Percentiles rank a stretch among this genome's conserved stretches.
Conservation (phyloP, 2,113 vertebrate genomes). For the Datnioides undecimradiatus region DNA sequence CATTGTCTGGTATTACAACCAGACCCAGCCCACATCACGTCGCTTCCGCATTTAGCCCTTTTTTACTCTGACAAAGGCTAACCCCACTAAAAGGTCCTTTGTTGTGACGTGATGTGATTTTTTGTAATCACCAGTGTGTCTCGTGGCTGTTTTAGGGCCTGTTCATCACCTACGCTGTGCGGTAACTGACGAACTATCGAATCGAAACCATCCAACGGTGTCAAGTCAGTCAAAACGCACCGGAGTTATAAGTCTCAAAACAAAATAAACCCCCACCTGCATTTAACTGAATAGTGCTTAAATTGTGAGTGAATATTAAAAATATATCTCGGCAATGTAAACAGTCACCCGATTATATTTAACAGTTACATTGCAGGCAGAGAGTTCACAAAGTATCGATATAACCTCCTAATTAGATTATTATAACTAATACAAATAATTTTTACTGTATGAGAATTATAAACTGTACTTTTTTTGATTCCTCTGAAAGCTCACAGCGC, state of each 20-base stretch:
- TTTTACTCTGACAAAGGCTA: too few species aligned
- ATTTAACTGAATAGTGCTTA: neutral
- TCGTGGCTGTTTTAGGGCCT: too few species aligned
- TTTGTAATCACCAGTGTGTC: too few species aligned
- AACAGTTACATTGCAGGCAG: neutral
- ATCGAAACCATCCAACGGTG: neutral
- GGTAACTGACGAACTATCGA: too few species aligned
- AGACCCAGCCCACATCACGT: too few species aligned
- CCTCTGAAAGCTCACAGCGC: neutral
- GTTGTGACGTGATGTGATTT: too few species aligned
- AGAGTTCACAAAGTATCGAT: neutral
- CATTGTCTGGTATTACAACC: neutral
- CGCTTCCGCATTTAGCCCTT: neutral
- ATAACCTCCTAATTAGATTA: neutral
- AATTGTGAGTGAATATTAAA: too few species aligned
- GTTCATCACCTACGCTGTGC: too few species aligned
- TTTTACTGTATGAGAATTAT: too few species aligned
- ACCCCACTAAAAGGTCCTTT: too few species aligned
- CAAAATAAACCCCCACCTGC: neutral
- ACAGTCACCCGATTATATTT: neutral
- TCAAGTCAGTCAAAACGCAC: neutral
- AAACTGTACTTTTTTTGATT: too few species aligned
- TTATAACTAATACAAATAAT: too few species aligned
- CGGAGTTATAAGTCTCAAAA: neutral
- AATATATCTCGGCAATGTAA: neutral